Conservation (phyloP, 37 sponge, comb jelly and placozoan species). For the Diacarnus erythraeanus region DNA sequence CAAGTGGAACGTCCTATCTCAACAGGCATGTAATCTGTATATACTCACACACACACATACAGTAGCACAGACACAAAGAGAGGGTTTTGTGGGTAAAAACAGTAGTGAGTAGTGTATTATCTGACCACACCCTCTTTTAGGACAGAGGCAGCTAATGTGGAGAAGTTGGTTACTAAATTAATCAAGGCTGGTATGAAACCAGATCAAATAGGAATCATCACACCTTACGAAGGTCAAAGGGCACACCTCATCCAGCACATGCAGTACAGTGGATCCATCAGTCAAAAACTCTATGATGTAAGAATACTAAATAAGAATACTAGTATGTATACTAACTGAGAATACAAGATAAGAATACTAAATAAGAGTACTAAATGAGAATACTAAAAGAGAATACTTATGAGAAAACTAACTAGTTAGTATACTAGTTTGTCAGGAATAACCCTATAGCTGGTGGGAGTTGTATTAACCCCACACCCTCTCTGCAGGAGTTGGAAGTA, state of each 20-base stretch:
- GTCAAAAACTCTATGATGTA: conserved; percentile 85
- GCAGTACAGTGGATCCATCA: conserved; percentile 86
- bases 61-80: conserved; percentile 4
- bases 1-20: conserved; percentile 91
- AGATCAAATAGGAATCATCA: conserved; percentile 94
- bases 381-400: background rate
- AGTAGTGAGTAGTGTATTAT: too few species aligned
- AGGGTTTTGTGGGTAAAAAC: too few species aligned
- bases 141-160: conserved; percentile 86
- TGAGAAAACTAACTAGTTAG: too few species aligned
- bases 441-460: too few species aligned
- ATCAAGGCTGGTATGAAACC: conserved; percentile 91
- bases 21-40: conserved; percentile 61
- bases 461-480: too few species aligned
- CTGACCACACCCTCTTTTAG: background rate
- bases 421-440: too few species aligned
- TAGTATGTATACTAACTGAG: background rate
- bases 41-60: conserved; percentile 33
- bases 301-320: background rate
- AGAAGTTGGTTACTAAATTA: conserved; percentile 90
- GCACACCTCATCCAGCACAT: conserved; percentile 95
- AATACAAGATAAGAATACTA: too few species aligned
- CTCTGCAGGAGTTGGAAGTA: conserved; percentile 84
- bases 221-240: conserved; percentile 97
- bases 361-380: background rate